phyloP scores from a whole-genome alignment of 2,888 invertebrate genomes.

The Pogonocherus hispidulus region DNA sequence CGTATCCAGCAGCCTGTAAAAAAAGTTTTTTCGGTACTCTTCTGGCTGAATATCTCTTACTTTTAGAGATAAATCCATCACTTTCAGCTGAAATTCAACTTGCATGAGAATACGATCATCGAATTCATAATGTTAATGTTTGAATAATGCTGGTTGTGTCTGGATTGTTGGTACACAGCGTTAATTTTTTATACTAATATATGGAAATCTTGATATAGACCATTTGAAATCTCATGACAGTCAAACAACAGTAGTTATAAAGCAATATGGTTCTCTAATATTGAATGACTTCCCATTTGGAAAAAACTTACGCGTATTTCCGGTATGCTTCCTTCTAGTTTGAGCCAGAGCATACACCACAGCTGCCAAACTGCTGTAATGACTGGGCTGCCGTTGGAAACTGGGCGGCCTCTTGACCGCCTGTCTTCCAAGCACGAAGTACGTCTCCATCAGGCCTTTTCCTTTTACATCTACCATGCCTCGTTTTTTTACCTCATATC shows the following conservation, averaged over 20 bases:
- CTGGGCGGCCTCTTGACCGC: slow-evolving; percentile 71
- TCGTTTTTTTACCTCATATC: slow-evolving; percentile 82
- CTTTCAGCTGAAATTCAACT: neutral
- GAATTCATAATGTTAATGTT: neutral
- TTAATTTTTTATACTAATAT: too few species aligned
- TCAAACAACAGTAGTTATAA: too few species aligned
- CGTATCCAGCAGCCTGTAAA: too few species aligned
- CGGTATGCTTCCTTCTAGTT: slow-evolving; percentile 81
- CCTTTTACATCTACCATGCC: slow-evolving; percentile 93
- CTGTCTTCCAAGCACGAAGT: slow-evolving; percentile 83
- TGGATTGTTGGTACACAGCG: too few species aligned
- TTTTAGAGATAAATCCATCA: too few species aligned
- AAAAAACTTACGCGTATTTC: slow-evolving; percentile 62
- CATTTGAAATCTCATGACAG: too few species aligned
- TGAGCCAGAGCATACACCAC: slow-evolving; percentile 92
- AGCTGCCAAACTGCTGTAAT: slow-evolving; percentile 84
- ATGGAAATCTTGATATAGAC: too few species aligned
- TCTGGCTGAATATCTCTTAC: too few species aligned
- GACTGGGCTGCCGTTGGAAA: slow-evolving; percentile 78
- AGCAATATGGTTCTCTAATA: too few species aligned
- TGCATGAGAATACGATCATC: neutral
- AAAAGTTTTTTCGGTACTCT: too few species aligned
- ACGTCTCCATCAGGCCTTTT: slow-evolving; percentile 97
- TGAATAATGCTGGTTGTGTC: too few species aligned
- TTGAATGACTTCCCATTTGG: too few species aligned